phyloP scores from a whole-genome alignment of 1,140 invertebrate species.

The Lepidotrigona ventralis region DNA sequence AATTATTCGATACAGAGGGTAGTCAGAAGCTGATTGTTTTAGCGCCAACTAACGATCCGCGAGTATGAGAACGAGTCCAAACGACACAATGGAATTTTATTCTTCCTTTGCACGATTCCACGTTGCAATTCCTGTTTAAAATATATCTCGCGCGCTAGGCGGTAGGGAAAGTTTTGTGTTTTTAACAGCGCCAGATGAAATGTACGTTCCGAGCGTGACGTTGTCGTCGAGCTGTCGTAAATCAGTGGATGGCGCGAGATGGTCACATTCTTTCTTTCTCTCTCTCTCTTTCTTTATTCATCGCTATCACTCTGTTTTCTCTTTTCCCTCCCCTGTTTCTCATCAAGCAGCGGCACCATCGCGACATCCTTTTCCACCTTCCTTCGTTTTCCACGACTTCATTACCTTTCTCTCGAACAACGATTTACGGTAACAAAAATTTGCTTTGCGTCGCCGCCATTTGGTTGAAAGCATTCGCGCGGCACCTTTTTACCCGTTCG shows the following conservation, averaged over 20 bases:
- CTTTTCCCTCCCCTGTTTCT: neutral
- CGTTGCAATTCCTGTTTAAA: neutral
- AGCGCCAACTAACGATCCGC: too few species aligned
- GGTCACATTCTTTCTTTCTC: too few species aligned
- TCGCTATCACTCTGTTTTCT: too few species aligned
- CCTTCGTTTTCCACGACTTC: constrained; percentile 10
- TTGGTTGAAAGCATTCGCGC: neutral
- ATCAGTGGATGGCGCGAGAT: constrained; percentile 28
- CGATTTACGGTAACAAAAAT: constrained; percentile 22
- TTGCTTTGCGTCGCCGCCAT: neutral
- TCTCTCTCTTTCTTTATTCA: neutral
- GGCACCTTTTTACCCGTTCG: neutral
- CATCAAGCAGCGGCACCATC: neutral
- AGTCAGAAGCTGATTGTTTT: neutral
- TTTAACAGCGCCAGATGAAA: constrained; percentile 50
- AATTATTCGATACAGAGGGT: too few species aligned
- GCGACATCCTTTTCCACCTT: neutral
- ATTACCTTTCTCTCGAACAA: neutral
- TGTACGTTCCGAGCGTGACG: constrained; percentile 51
- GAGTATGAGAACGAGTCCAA: too few species aligned
- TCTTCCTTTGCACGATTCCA: neutral
- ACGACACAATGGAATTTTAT: neutral
- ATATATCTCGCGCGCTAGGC: neutral
- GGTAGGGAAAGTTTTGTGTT: constrained; percentile 46
- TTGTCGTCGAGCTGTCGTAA: constrained; percentile 43